Conservation (phyloP, 2,888 invertebrate species). For the Thyatira batis region DNA sequence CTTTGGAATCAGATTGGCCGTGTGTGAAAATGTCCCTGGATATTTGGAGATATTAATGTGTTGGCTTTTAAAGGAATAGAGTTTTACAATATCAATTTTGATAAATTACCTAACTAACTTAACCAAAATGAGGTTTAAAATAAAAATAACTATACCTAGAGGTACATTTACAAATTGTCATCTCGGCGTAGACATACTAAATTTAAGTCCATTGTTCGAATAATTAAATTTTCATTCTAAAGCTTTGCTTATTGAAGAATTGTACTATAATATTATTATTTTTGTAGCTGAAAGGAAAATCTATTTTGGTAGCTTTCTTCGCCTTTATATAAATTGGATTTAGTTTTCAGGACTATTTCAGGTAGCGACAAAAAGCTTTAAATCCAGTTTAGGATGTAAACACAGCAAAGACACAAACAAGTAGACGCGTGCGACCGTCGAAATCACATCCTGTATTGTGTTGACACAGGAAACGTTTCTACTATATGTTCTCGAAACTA, state of each 20-base stretch:
- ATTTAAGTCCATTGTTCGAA: conserved; percentile 6
- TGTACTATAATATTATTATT: not conserved
- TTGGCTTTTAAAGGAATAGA: too few species aligned
- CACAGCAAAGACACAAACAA: conserved; percentile 35
- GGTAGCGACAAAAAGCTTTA: not conserved
- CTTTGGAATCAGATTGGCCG: too few species aligned
- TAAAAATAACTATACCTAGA: too few species aligned
- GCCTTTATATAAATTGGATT: not conserved
- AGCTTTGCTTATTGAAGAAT: not conserved
- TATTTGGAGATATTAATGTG: too few species aligned
- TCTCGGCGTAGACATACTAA: not conserved
- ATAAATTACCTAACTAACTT: too few species aligned
- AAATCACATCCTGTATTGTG: conserved; percentile 62
- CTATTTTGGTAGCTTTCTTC: not conserved
- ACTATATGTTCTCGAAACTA: conserved; percentile 24
- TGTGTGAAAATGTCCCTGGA: too few species aligned
- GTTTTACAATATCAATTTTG: too few species aligned
- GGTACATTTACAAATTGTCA: not conserved
- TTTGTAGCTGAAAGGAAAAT: not conserved
- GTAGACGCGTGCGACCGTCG: conserved; percentile 43
- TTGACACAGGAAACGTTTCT: conserved; percentile 42
- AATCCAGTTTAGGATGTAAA: conserved; percentile 18
- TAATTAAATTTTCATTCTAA: conserved; percentile 5
- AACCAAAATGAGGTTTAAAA: too few species aligned
- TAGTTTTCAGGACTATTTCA: not conserved